phyloP scores from a whole-genome alignment of 1,140 invertebrate species.

The Pteromalus puparum region DNA sequence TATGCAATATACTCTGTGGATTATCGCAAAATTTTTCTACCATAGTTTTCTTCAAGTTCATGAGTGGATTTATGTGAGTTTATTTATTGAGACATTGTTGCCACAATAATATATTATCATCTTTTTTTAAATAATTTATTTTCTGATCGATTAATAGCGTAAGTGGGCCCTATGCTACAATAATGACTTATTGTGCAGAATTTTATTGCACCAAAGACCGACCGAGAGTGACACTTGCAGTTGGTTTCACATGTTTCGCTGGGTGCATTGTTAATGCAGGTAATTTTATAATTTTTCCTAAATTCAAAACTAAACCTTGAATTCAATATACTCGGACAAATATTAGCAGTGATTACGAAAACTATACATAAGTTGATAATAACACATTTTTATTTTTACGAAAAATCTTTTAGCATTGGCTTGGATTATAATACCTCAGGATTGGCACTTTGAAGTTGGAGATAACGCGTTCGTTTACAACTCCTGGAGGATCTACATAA shows the following conservation, averaged over 20 bases:
- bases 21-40: slow-evolving; percentile 83
- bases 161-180: slow-evolving; percentile 83
- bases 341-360: background rate
- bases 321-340: too few relatives aligned
- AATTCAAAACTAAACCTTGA: background rate
- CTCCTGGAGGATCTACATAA: slow-evolving; percentile 86
- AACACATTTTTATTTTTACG: background rate
- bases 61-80: slow-evolving; percentile 86
- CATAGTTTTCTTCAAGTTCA: slow-evolving; percentile 83
- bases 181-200: slow-evolving; percentile 83
- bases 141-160: slow-evolving; percentile 74
- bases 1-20: slow-evolving; percentile 81
- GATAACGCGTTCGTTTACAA: slow-evolving; percentile 71
- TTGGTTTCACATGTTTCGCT: slow-evolving; percentile 76
- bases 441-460: slow-evolving; percentile 63
- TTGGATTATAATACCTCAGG: slow-evolving; percentile 75
- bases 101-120: background rate
- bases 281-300: slow-evolving; percentile 49
- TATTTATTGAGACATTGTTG: background rate
- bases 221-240: slow-evolving; percentile 78
- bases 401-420: slow-evolving; percentile 69
- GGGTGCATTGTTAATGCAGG: slow-evolving; percentile 67
- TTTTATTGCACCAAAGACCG: slow-evolving; percentile 80
- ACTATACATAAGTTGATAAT: background rate
- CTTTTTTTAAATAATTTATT: background rate